Percentiles rank a stretch among this genome's conserved stretches.
phyloP scores from a whole-genome alignment of 2,113 vertebrate genomes.

The Arvicanthis niloticus region DNA sequence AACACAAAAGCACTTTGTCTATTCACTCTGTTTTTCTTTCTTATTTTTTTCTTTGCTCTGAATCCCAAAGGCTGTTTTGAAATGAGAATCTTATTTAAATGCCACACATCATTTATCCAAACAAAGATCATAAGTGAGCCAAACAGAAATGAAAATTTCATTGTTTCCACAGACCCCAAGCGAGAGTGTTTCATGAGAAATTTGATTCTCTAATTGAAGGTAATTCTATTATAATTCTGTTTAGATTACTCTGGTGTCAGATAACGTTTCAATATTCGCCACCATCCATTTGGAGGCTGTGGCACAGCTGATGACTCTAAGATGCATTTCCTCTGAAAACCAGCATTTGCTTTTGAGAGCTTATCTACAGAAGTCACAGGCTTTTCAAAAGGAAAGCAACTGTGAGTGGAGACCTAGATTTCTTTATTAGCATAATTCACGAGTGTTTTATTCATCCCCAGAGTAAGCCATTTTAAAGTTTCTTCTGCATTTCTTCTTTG shows the following conservation, averaged over 20 bases:
- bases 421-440: conserved; percentile 71
- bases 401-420: conserved; percentile 64
- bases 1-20: conserved; percentile 18
- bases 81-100: conserved; percentile 62
- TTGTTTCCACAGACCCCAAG: conserved; percentile 61
- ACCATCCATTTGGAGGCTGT: conserved; percentile 15
- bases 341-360: conserved; percentile 56
- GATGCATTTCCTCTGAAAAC: conserved; percentile 61
- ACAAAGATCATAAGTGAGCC: conserved; percentile 59
- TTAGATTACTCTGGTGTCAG: conserved; percentile 64
- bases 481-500: neutral
- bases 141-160: conserved; percentile 60
- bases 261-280: conserved; percentile 66
- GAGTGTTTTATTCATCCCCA: conserved; percentile 61
- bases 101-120: conserved; percentile 57
- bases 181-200: conserved; percentile 38
- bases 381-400: conserved; percentile 58
- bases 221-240: conserved; percentile 71
- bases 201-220: conserved; percentile 65
- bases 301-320: neutral
- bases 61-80: conserved; percentile 37
- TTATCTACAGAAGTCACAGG: conserved; percentile 54
- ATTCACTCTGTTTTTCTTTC: neutral
- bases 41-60: neutral
- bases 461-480: conserved; percentile 10